A percentile compares a stretch with the other conserved stretches of the same genome.
These are phyloP conservation scores for Hylaeus volcanicus DNA, from an alignment of 1,140 invertebrate genomes.

Conservation along the genomic window DNA sequence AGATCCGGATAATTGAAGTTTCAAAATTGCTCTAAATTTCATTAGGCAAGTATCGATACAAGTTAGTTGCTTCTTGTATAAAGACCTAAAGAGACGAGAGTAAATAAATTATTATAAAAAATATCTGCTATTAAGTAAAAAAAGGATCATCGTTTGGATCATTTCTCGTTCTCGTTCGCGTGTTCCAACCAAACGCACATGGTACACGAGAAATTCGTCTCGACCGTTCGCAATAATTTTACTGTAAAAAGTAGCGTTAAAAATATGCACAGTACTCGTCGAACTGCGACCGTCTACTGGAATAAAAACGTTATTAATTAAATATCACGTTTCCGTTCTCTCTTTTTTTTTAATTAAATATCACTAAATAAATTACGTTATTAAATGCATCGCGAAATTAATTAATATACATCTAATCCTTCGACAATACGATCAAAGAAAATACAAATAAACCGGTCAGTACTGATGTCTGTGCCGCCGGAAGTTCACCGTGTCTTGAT, in stretches of 20 bases:
- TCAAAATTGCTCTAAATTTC: conserved; percentile 22
- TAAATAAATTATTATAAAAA: conserved; percentile 60
- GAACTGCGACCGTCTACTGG: conserved; percentile 29
- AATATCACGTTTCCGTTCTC: conserved; percentile 51
- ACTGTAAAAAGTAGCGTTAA: conserved; percentile 25
- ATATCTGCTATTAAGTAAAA: conserved; percentile 48
- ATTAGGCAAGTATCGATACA: conserved; percentile 38
- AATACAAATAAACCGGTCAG: conserved; percentile 50
- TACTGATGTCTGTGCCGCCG: conserved; percentile 73
- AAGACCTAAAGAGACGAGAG: conserved; percentile 36
- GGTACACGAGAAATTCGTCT: conserved; percentile 17
- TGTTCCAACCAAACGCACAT: conserved; percentile 2
- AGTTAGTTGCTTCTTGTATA: conserved; percentile 19
- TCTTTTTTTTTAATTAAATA: conserved; percentile 47
- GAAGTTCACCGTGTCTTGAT: conserved; percentile 66
- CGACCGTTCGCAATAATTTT: conserved; percentile 24
- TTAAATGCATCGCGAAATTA: conserved; percentile 61
- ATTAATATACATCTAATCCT: conserved; percentile 52
- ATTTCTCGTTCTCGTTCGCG: conserved; percentile 7
- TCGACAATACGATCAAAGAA: conserved; percentile 21
- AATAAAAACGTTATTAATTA: conserved; percentile 50
- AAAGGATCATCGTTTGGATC: conserved; percentile 35
- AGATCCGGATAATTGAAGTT: not conserved
- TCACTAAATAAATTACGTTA: conserved; percentile 62
- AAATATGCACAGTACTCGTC: conserved; percentile 35